A percentile compares a stretch with the other conserved stretches of the same genome.
Conservation (phyloP, 2,888 invertebrate genomes). For the Cantharis lateralis region DNA sequence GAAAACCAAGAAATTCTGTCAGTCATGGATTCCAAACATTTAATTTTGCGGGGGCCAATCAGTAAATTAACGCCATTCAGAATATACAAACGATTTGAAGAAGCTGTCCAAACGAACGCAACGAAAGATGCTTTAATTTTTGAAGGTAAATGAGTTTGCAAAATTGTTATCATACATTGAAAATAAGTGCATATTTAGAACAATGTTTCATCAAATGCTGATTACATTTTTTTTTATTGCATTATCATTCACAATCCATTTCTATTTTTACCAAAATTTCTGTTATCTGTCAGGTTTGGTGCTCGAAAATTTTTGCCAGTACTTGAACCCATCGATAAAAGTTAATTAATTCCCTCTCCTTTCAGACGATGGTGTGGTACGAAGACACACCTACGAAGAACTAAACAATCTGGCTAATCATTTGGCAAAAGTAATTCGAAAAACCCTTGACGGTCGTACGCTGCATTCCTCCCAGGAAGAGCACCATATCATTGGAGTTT, state of each 20-base stretch:
- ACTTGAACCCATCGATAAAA: too few species aligned
- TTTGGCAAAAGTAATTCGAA: conserved; percentile 60
- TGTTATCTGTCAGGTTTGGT: too few species aligned
- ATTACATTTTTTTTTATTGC: neutral
- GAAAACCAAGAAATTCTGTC: neutral
- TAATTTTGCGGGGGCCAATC: neutral
- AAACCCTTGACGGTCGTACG: conserved; percentile 50
- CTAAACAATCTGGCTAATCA: conserved; percentile 63
- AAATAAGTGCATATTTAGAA: neutral
- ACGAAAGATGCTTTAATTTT: neutral
- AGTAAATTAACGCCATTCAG: neutral
- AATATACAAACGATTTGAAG: neutral
- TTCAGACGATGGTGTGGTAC: conserved; percentile 43
- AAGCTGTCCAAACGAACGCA: neutral
- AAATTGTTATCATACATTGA: neutral
- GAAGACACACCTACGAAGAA: conserved; percentile 58
- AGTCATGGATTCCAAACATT: neutral
- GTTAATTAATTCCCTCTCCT: too few species aligned
- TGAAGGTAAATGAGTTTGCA: neutral
- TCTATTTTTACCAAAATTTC: neutral
- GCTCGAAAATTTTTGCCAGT: too few species aligned
- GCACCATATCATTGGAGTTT: conserved; percentile 74
- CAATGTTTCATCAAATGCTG: neutral
- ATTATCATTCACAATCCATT: neutral
- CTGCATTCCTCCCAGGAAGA: conserved; percentile 63